These are phyloP conservation scores for Drosophila subobscura DNA, from an alignment of 1,140 invertebrate genomes.

Conservation along the genomic window DNA sequence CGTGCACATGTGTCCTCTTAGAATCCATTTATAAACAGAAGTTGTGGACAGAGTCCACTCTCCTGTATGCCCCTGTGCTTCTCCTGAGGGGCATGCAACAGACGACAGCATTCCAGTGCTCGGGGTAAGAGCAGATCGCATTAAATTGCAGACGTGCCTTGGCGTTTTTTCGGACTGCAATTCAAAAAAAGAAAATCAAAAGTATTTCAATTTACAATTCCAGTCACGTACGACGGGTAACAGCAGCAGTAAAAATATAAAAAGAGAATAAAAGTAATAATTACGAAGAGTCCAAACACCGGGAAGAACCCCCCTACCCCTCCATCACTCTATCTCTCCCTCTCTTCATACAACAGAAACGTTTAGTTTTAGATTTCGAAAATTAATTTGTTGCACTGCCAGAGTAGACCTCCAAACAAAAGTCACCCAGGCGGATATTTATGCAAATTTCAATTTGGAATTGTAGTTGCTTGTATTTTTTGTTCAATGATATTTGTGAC, in stretches of 20 bases:
- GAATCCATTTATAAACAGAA: constrained; percentile 25
- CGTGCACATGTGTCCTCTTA: constrained; percentile 8
- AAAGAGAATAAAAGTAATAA: constrained; percentile 32
- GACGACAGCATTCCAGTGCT: constrained; percentile 13
- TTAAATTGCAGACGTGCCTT: constrained; percentile 61
- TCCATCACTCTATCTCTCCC: background rate
- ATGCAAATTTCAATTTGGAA: constrained; percentile 32
- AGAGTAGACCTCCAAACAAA: constrained; percentile 12
- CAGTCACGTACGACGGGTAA: constrained; percentile 50
- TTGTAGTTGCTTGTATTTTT: constrained; percentile 1
- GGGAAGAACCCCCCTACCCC: background rate
- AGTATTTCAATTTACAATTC: constrained; percentile 54
- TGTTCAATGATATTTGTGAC: constrained; percentile 21
- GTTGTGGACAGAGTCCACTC: constrained; percentile 4
- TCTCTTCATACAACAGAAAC: background rate
- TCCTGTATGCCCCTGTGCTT: too few relatives aligned
- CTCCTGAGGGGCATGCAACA: constrained; percentile 15
- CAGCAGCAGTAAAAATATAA: constrained; percentile 29
- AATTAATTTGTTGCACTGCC: constrained; percentile 58
- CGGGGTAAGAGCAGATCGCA: constrained; percentile 16
- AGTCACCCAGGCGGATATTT: constrained; percentile 32
- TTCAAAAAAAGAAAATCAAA: constrained; percentile 59
- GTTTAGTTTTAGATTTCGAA: constrained; percentile 24
- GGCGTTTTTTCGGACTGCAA: constrained; percentile 43
- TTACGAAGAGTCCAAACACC: constrained; percentile 26